A percentile compares a stretch with the other conserved stretches of the same genome.
Evolutionary conservation across 2,113 vertebrate species (phyloP).

Genomic region (Tapirus terrestris): DNA sequence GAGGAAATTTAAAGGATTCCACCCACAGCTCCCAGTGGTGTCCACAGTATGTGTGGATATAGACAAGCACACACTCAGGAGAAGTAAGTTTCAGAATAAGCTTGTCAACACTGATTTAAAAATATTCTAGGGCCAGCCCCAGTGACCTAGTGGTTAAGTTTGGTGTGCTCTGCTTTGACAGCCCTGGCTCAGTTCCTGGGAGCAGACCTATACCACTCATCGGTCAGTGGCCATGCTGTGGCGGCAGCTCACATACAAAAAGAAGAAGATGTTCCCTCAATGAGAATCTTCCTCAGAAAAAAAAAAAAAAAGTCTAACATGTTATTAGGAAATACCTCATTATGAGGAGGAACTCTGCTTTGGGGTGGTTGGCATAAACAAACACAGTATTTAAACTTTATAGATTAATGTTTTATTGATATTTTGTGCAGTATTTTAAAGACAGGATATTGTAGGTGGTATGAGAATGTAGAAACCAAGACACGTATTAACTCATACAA

Average conservation of each 20-base stretch:
- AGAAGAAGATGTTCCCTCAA: no score
- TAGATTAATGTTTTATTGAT: conserved; percentile 11
- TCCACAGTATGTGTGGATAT: neutral
- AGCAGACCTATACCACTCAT: no score
- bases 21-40: neutral
- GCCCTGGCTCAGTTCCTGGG: no score
- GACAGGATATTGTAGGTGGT: neutral
- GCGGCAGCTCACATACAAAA: no score
- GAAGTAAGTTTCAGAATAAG: neutral
- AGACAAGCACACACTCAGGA: neutral
- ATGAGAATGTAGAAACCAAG: neutral
- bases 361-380: neutral
- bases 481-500: neutral
- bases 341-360: conserved; percentile 43
- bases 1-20: conserved; percentile 10
- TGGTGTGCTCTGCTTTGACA: no score
- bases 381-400: neutral
- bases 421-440: conserved; percentile 20
- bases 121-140: neutral
- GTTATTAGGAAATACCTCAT: conserved; percentile 32
- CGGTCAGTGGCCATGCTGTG: no score
- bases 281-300: no score
- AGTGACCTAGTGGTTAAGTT: no score
- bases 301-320: neutral
- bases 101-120: conserved; percentile 32